These are phyloP conservation scores for Premnoplex brunnescens DNA, from an alignment of 2,797 vertebrate genomes.

Conservation along the genomic window DNA sequence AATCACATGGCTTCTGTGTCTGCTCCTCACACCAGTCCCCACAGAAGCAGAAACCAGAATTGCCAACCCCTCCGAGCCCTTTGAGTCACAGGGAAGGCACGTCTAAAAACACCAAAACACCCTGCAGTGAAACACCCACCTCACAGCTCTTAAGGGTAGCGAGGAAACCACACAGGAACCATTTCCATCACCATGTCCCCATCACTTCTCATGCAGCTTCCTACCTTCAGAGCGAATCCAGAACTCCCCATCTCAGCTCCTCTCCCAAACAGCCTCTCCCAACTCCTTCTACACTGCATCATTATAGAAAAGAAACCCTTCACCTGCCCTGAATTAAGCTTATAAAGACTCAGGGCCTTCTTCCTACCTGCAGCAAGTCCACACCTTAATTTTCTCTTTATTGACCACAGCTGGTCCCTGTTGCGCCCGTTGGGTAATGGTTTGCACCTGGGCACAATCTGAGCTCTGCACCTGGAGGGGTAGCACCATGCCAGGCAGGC, in stretches of 20 bases:
- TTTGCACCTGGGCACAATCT: background rate
- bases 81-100: background rate
- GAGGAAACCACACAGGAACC: background rate
- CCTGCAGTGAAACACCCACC: background rate
- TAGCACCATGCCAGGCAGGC: rapidly evolving
- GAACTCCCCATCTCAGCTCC: rapidly evolving
- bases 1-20: background rate
- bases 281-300: rapidly evolving
- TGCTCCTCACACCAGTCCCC: background rate
- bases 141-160: background rate
- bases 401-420: rapidly evolving
- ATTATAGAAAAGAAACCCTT: rapidly evolving
- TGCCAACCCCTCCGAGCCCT: background rate
- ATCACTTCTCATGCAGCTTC: background rate
- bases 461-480: background rate
- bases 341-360: background rate
- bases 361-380: background rate
- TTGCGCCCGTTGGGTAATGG: rapidly evolving
- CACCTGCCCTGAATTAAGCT: rapidly evolving
- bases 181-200: background rate
- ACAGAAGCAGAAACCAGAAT: background rate
- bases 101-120: background rate
- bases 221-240: background rate
- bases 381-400: background rate
- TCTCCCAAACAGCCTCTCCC: rapidly evolving